Base-by-base conservation (phyloP, 1,140 invertebrate genomes). In the Conus betulinus region DNA sequence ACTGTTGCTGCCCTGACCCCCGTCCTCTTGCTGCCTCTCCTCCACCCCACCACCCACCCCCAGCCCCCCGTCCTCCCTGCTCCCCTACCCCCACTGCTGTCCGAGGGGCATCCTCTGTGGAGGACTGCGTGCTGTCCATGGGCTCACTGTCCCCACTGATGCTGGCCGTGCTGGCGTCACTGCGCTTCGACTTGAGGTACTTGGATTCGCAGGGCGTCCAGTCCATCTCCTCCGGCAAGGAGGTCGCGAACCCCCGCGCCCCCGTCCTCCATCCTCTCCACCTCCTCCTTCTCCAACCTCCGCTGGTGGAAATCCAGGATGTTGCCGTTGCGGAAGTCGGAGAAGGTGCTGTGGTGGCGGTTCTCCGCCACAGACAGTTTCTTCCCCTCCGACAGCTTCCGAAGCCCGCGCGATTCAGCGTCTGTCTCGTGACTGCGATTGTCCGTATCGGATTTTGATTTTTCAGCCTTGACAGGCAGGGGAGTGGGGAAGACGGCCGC, bases 261-360 rank as follows among this genome's bases (percentile, higher is more conserved):
- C 51, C 88, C 89, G 83, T 89, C 67, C 67, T 71, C 67, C 67
- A 71, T 71, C 67, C 20, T 71, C 67, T 71, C 67, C 76, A 67
- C 74, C 82, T 74, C 55, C 51, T 88, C 88, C 17, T 74, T 83
- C 39, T 91, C 91, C 87, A 84, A 87, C 82, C 79, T 76, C 13
- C 57, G 71, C 23, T n/a, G 15, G 15, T 85, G 63, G 74, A 88
- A 88, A n/a, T 92, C 91, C 63, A 91, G 71, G 85, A 90, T 88
- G 84, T 91, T 90, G 10, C 88, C 87, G 67, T 71, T 71, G 55
- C 92, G 90, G 85, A 93, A 93, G 88, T 93, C 92, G 3, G 91
- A 89, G 87, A 93, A 93, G 17, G 91, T 93, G 20, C 88, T 91
- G 39, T 90, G 90, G 90, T 93, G 93, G 55, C 91, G 92, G 53